phyloP scores from a whole-genome alignment of 1,140 invertebrate genomes.

The Cylas formicarius region DNA sequence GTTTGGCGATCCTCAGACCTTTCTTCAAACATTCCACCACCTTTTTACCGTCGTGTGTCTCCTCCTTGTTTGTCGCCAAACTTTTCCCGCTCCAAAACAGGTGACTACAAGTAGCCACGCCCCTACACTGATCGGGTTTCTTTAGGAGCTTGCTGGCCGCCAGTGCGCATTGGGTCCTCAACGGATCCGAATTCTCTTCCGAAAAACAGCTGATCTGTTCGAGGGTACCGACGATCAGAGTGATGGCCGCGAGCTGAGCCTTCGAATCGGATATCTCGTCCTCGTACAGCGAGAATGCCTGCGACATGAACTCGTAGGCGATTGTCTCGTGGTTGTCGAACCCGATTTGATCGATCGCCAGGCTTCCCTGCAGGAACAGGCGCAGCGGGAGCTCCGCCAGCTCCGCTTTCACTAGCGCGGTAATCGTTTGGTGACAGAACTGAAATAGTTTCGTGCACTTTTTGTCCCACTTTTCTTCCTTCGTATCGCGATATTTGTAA shows the following conservation, averaged over 20 bases:
- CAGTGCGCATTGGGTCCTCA: constrained; percentile 57
- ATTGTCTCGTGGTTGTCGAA: constrained; percentile 95
- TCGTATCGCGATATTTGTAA: constrained; percentile 69
- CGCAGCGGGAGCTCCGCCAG: constrained; percentile 86
- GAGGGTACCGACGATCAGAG: constrained; percentile 90
- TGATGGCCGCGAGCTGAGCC: constrained; percentile 92
- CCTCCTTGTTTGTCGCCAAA: constrained; percentile 56
- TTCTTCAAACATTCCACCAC: constrained; percentile 96
- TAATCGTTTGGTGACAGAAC: constrained; percentile 94
- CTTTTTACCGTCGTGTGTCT: constrained; percentile 78
- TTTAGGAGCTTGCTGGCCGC: constrained; percentile 93
- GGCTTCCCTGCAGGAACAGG: constrained; percentile 89
- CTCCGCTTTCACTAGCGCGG: constrained; percentile 87
- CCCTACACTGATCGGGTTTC: constrained; percentile 95
- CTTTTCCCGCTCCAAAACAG: constrained; percentile 94
- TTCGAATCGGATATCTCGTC: constrained; percentile 98
- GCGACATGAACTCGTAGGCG: constrained; percentile 97
- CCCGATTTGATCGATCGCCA: constrained; percentile 83
- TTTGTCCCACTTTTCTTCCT: constrained; percentile 93
- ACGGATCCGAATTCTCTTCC: constrained; percentile 95
- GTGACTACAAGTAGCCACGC: constrained; percentile 85
- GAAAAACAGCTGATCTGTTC: constrained; percentile 91
- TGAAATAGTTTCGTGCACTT: constrained; percentile 98
- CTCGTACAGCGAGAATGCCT: constrained; percentile 94
- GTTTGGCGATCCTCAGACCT: constrained; percentile 86